Evolutionary conservation across 2,797 vertebrate genomes (phyloP).

Genomic region (Hippoglossus hippoglossus): DNA sequence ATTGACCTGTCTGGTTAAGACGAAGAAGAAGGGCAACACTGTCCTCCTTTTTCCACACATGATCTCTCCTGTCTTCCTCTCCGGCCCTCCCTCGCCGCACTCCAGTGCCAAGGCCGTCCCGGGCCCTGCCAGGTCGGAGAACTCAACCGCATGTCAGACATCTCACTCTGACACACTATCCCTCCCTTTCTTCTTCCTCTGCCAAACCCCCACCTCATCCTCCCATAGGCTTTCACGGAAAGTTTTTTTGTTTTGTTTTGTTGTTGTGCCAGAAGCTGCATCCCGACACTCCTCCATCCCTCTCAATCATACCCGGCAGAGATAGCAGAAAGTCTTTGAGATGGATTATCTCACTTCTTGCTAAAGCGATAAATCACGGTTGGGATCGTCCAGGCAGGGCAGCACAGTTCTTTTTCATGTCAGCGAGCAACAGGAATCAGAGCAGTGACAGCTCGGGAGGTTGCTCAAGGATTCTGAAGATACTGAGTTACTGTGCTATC

Average conservation of each 20-base stretch:
- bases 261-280: slow-evolving; percentile 58
- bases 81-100: slow-evolving; percentile 39
- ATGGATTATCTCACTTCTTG: slow-evolving; percentile 51
- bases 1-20: slow-evolving; percentile 58
- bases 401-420: slow-evolving; percentile 5
- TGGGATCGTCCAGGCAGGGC: slow-evolving; percentile 11
- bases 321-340: slow-evolving; percentile 35
- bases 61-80: slow-evolving; percentile 39
- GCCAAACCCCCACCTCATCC: slow-evolving; percentile 55
- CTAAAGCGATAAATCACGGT: slow-evolving; percentile 56
- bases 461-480: slow-evolving; percentile 36
- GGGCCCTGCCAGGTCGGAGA: slow-evolving; percentile 67
- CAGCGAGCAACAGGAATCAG: slow-evolving; percentile 28
- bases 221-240: slow-evolving; percentile 58
- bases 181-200: slow-evolving; percentile 50
- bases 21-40: slow-evolving; percentile 38
- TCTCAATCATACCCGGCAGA: slow-evolving; percentile 33
- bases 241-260: slow-evolving; percentile 42
- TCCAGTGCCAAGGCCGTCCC: slow-evolving; percentile 51
- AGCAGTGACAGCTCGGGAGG: slow-evolving; percentile 30
- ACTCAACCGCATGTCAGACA: slow-evolving; percentile 67
- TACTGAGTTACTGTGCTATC: slow-evolving; percentile 22
- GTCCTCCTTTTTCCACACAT: slow-evolving; percentile 37
- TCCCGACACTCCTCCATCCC: slow-evolving; percentile 35
- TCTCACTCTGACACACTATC: slow-evolving; percentile 60